Percentiles rank a stretch among this genome's conserved stretches.
Conservation (phyloP, 2,797 vertebrate species). For the Chelon auratus region DNA sequence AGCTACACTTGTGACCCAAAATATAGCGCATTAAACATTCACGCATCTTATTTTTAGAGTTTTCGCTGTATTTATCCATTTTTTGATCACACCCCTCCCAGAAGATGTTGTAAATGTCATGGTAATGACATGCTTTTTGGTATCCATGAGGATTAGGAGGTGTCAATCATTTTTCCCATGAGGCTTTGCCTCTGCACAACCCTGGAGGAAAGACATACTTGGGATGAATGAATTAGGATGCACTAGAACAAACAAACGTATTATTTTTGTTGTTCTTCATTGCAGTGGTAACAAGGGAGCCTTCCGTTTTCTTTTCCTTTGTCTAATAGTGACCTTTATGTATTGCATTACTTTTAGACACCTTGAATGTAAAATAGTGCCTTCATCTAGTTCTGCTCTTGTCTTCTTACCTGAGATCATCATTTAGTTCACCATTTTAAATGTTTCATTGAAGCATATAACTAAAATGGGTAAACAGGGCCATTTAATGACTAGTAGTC, state of each 20-base stretch:
- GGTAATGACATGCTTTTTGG: conserved; percentile 75
- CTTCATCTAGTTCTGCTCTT: conserved; percentile 6
- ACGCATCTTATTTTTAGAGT: conserved; percentile 55
- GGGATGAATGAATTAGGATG: conserved; percentile 68
- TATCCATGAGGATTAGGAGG: conserved; percentile 69
- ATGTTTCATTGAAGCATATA: conserved; percentile 34
- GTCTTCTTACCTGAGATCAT: conserved; percentile 2
- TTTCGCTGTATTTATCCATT: conserved; percentile 50
- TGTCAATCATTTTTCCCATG: conserved; percentile 76
- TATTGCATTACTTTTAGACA: conserved; percentile 24
- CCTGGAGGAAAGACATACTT: conserved; percentile 55
- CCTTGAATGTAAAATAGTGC: conserved; percentile 43
- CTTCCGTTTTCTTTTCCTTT: conserved; percentile 19
- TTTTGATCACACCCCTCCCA: conserved; percentile 58
- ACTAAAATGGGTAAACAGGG: conserved; percentile 19
- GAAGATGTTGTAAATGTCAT: conserved; percentile 70
- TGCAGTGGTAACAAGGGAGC: neutral
- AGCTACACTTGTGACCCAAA: conserved; percentile 54
- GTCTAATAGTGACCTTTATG: conserved; percentile 31
- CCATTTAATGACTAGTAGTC: conserved; percentile 11
- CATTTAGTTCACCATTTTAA: conserved; percentile 18
- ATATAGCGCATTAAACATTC: conserved; percentile 55
- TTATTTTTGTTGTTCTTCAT: conserved; percentile 20
- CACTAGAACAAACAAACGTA: conserved; percentile 34
- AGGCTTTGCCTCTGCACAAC: conserved; percentile 64